Evolutionary conservation across 2,797 vertebrate species (phyloP).

Genomic region (Lacerta bilineata): DNA sequence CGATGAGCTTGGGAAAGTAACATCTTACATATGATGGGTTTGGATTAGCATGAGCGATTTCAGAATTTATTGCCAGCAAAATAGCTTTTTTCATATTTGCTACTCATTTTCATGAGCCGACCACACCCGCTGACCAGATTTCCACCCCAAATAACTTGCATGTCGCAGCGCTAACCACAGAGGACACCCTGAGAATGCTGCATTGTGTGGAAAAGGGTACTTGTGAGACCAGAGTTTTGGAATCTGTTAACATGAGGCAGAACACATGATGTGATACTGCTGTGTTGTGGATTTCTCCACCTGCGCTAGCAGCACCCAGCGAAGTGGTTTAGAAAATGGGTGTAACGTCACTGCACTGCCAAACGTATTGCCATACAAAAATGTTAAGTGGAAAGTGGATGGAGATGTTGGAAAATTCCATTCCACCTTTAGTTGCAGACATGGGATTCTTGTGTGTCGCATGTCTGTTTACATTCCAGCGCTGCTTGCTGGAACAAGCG

Average conservation of each 20-base stretch:
- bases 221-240: conserved; percentile 97
- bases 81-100: conserved; percentile 97
- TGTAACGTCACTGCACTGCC: neutral
- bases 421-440: too few species aligned
- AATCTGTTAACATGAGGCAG: conserved; percentile 82
- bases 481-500: too few species aligned
- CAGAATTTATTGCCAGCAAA: conserved; percentile 91
- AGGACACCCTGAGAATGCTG: conserved; percentile 93
- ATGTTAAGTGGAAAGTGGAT: neutral
- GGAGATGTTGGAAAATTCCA: too few species aligned
- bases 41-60: conserved; percentile 98
- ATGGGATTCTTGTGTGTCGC: too few species aligned
- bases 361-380: neutral
- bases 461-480: too few species aligned
- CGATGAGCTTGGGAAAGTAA: conserved; percentile 95
- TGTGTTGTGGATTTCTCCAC: neutral
- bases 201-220: conserved; percentile 88
- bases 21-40: conserved; percentile 97
- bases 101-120: conserved; percentile 98
- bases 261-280: conserved; percentile 34
- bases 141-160: conserved; percentile 92
- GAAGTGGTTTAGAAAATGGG: neutral
- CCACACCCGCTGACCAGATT: conserved; percentile 89
- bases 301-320: neutral
- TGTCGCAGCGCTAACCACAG: conserved; percentile 92